These are phyloP conservation scores for Pomatostomus ruficeps DNA, from an alignment of 2,113 vertebrate species.

Conservation along the genomic window DNA sequence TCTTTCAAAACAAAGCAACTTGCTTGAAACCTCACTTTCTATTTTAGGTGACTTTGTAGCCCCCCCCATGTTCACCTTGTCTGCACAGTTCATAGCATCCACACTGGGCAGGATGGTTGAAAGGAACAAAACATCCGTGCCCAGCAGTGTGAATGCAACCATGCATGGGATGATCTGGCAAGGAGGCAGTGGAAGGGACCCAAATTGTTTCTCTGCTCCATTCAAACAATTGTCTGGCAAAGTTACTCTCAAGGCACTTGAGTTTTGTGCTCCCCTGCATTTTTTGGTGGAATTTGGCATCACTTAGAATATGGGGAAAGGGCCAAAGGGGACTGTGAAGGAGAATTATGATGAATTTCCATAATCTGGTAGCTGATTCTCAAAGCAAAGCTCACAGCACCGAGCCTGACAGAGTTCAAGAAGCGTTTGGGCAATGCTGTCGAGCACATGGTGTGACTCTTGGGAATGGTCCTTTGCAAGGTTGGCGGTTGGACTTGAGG, in stretches of 20 bases:
- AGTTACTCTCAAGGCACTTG: neutral
- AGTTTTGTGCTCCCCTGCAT: neutral
- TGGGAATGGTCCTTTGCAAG: neutral
- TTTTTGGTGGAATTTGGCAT: neutral
- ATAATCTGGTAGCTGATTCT: neutral
- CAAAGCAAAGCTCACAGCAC: neutral
- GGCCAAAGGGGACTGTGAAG: neutral
- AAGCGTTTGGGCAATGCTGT: neutral
- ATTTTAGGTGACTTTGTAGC: neutral
- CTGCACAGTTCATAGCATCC: neutral
- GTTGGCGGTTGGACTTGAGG: fast-evolving
- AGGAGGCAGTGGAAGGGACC: neutral
- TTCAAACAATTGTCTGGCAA: neutral
- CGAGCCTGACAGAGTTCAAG: neutral
- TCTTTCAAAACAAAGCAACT: neutral
- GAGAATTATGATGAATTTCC: neutral
- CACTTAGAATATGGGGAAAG: neutral
- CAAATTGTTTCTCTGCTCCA: neutral
- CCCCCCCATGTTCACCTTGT: neutral
- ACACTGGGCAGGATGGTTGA: neutral
- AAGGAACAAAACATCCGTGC: neutral
- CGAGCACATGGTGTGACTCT: neutral
- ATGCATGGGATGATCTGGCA: fast-evolving
- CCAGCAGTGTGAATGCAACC: neutral
- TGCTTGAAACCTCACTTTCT: neutral